phyloP scores from a whole-genome alignment of 2,797 vertebrate genomes.

The Microcaecilia unicolor region DNA sequence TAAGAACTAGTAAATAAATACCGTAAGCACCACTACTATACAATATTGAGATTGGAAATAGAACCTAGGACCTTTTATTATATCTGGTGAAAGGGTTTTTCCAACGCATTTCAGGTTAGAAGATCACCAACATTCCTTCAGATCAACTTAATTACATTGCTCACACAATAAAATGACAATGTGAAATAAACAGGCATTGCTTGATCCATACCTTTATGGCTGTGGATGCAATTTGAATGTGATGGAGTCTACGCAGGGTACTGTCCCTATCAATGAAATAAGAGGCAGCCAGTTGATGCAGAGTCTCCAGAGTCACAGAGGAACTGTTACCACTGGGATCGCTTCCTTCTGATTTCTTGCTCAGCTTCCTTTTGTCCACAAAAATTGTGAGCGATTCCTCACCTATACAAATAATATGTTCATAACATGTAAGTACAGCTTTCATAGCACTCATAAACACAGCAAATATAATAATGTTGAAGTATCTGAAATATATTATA shows the following conservation, averaged over 20 bases:
- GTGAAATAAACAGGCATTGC: no score
- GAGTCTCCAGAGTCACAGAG: conserved; percentile 73
- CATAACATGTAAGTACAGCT: neutral
- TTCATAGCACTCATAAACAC: neutral
- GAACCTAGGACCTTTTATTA: no score
- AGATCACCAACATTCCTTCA: no score
- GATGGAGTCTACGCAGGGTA: conserved; percentile 84
- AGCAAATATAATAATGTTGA: rapidly evolving
- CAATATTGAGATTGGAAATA: no score
- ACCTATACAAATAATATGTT: conserved; percentile 49
- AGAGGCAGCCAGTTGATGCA: conserved; percentile 91
- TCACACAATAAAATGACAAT: no score
- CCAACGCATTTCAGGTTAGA: no score
- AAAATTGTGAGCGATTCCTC: conserved; percentile 96
- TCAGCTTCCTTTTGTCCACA: conserved; percentile 92
- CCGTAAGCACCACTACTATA: no score
- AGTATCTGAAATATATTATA: no score
- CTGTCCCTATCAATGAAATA: conserved; percentile 95
- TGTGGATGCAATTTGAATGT: conserved; percentile 92
- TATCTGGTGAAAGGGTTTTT: no score
- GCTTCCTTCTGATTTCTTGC: conserved; percentile 73
- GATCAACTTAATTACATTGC: no score
- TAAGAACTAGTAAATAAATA: no score
- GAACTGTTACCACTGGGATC: conserved; percentile 75
- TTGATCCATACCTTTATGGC: conserved; percentile 92